Base-by-base conservation (phyloP, 2,888 invertebrate species). In the Blastobasis lacticolella region DNA sequence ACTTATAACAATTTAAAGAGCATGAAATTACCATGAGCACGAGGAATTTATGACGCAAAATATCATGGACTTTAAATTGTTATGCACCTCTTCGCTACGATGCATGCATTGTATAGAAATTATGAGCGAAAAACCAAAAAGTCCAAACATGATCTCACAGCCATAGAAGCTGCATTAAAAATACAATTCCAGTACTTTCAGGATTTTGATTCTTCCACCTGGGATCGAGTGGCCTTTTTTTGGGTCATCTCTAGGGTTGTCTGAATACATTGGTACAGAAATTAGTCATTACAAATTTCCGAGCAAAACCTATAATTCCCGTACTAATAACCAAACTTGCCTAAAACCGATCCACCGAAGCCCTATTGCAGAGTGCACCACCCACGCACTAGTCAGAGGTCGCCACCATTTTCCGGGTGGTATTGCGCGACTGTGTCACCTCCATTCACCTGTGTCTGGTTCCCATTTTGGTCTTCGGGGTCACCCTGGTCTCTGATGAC, bases 351-450 rank as follows among this genome's bases (percentile, higher is more conserved):
- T 38, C 43, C 10, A 9, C 10, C 46, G 51, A 52, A 56, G 55
- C 60, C 59, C 73, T 64, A 88, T 56, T 88, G 88, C 47, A 88
- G 81, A 84, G 85, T 83, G 84, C 88, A 88, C 88, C 88, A 88
- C 78, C 88, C 88, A 52, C 86, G 81, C 68, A 75, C 70, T 74
- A 76, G 88, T 88, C 88, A 88, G 63, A 87, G 81, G 57, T 78
- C 78, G 49, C 78, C 75, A 5, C 79, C 83, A 42, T 76, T 79
- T 54, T 81, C 81, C 0, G 69, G 69, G 48, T 74, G 80, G 50
- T 73, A 77, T 55, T 83, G 81, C 0, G 75, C 61, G 5, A 76
- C 75, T 0, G 67, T 63, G 0, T 71, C 75, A 2, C 77, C 77
- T 81, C 1, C 71, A 63, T 36, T 48, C 50, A 9, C 48, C 44